Evolutionary conservation across 2,797 vertebrate genomes (phyloP), one percentile per base, ranked within the genome.

Genomic region (Muscicapa comitata): DNA sequence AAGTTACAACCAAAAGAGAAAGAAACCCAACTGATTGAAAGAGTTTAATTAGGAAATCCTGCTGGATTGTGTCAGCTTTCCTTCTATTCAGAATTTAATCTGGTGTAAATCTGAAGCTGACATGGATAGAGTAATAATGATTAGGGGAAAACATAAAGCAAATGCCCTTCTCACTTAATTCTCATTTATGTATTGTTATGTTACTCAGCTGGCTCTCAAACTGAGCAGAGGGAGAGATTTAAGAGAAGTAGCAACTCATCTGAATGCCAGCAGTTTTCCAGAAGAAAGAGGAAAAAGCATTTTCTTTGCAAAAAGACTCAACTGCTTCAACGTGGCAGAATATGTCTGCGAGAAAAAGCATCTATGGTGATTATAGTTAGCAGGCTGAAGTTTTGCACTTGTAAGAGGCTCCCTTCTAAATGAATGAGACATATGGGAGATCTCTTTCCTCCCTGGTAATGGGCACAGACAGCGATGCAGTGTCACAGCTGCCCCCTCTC

Each of bases 91-190:
- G 40, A 86, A 71, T 33, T 73, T 37, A 40, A 25, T 77, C 35
- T 88, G 51, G 13, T 86, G 26, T 91, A 91, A 94, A 86, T 74
- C 84, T 88, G 62, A 94, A 94, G 37, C 43, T 91, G 91, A 75
- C 53, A 74, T 53, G 38, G 37, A 47, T 20, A 65, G 50, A 90
- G 43, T 59, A 91, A 88, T 79, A 88, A 91, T 31, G 59, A 88
- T 77, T 47, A 58, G 57, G 28, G 73, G 10, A 83, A 96, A 96
- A 92, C 53, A 84, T 4, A 70, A 76, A 89, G 14, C 50, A 94
- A 94, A 93, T 55, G 25, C 9, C 63, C 26, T 81, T 95, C 62
- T 92, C 31, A 78, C 86, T 93, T 82, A 53, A 50, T 92, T 92
- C 47, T 81, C 47, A 80, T 85, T 86, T 88, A 33, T 61, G 53